Conservation (phyloP, 2,888 invertebrate genomes). For the Alloplasta piceator region DNA sequence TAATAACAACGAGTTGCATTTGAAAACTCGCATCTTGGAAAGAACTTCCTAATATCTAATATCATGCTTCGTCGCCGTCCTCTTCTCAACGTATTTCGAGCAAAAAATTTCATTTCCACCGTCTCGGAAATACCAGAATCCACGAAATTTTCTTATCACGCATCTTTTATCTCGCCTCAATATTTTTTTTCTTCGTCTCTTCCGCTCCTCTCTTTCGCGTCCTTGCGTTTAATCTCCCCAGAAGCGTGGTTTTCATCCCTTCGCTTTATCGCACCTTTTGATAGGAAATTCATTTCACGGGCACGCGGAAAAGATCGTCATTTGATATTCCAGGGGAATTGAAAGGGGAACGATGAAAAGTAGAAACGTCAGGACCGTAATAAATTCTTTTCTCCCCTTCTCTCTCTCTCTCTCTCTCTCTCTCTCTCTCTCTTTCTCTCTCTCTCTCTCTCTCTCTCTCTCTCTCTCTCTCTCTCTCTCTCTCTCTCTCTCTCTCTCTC, state of each 20-base stretch:
- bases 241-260: not conserved
- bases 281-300: constrained; percentile 4
- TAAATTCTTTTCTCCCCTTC: not conserved
- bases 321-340: too few species aligned
- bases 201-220: not conserved
- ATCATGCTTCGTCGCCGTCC: too few species aligned
- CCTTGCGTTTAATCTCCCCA: constrained; percentile 6
- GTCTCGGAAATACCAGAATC: too few species aligned
- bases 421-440: not conserved
- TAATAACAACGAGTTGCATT: too few species aligned
- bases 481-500: not conserved
- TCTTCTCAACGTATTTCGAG: too few species aligned
- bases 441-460: not conserved
- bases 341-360: too few species aligned
- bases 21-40: too few species aligned
- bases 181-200: not conserved
- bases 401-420: not conserved
- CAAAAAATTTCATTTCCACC: too few species aligned
- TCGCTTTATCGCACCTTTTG: constrained; percentile 17
- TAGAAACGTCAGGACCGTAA: not conserved
- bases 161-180: too few species aligned
- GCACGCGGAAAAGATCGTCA: too few species aligned
- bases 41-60: too few species aligned
- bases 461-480: constrained; percentile 3
- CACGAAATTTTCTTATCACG: too few species aligned